Base-by-base conservation (phyloP, 2,888 invertebrate genomes). In the Drosophila lutescens region DNA sequence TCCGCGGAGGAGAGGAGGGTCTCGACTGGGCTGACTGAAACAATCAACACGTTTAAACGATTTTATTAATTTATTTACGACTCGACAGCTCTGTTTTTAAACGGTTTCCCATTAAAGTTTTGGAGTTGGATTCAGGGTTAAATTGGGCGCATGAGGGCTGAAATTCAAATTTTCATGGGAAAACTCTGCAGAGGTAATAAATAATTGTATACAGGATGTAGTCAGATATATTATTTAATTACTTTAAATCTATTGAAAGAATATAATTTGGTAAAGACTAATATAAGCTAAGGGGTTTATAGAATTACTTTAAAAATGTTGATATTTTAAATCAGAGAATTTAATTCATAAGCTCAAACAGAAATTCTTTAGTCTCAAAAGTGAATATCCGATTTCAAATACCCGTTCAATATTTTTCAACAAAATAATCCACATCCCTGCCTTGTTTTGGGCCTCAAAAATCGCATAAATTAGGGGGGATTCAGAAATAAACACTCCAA, bases 1-100 rank as follows among this genome's bases (percentile, higher is more conserved):
- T 53, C 44, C 51, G 20, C 49, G 36, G 43, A 23, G 41, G 26
- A 46, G 41, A 17, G 41, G 43, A 12, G 6, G 20, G 2, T 72
- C 38, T 50, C 36, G 51, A 40, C 41, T 26, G 49, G 38, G 65
- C 67, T 73, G 80, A 65, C 78, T 76, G 71, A 50, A 80, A 77
- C 77, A 86, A 80, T 83, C 86, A 83, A 77, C 86, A 77, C 76
- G 73, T 77, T 84, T 84, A 86, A 85, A 79, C 77, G 82, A 75
- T 81, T 85, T 77, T 76, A 77, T 85, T 84, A 75, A 85, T 82
- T 86, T 77, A 85, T 86, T 80, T 68, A 80, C 59, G 59, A 65
- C 71, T 23, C 67, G 67, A 49, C 30, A 43, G 26, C 58, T 41
- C 30, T 15, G 65, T 36, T 55, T 17, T 77, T 75, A 73, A 79